A percentile compares a stretch with the other conserved stretches of the same genome.
These are phyloP conservation scores for Odontomachus brunneus DNA, from an alignment of 1,140 invertebrate genomes.

Conservation along the genomic window DNA sequence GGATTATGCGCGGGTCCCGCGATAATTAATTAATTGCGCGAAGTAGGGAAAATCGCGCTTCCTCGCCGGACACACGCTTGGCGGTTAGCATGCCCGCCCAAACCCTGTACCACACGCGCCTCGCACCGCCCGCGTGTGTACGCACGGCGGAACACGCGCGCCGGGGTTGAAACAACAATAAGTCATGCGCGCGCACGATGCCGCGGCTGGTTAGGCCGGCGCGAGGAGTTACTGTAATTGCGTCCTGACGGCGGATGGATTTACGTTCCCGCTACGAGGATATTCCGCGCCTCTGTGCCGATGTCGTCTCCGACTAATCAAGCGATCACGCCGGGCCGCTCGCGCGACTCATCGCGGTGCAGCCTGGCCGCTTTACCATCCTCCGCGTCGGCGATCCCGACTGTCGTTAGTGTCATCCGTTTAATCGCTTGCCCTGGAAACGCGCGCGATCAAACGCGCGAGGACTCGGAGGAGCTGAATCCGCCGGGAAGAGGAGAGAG, in stretches of 20 bases:
- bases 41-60: constrained; percentile 1
- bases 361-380: constrained; percentile 18
- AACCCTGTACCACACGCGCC: constrained; percentile 24
- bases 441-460: neutral
- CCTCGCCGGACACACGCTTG: too few species aligned
- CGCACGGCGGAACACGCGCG: neutral
- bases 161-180: constrained; percentile 47
- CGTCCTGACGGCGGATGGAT: constrained; percentile 39
- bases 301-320: constrained; percentile 43
- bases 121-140: neutral
- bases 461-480: neutral
- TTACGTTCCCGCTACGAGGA: constrained; percentile 40
- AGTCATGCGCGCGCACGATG: constrained; percentile 35
- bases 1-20: neutral
- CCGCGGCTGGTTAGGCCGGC: neutral
- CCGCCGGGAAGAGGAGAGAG: neutral
- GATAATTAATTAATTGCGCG: constrained; percentile 28
- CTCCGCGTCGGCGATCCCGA: neutral
- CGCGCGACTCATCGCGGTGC: constrained; percentile 10
- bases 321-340: constrained; percentile 23
- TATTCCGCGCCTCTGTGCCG: constrained; percentile 16
- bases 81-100: constrained; percentile 9
- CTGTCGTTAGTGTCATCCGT: constrained; percentile 12
- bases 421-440: constrained; percentile 29
- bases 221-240: constrained; percentile 45